phyloP scores from a whole-genome alignment of 2,888 invertebrate species.

The Phalangium opilio region DNA sequence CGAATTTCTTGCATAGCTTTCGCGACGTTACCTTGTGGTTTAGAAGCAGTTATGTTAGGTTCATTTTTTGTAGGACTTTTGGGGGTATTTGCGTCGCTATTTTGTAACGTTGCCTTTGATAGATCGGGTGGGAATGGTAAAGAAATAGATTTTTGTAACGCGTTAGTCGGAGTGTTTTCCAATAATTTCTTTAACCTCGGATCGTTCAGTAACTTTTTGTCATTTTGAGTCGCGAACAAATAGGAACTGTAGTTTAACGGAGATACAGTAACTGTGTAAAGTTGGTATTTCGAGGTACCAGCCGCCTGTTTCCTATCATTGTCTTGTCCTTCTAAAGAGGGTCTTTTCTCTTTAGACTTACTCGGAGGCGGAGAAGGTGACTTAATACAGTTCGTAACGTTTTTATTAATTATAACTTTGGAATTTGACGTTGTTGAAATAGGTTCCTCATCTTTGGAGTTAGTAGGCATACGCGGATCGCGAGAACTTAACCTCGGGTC shows the following conservation, averaged over 20 bases:
- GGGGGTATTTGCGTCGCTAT: neutral
- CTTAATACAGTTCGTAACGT: no score
- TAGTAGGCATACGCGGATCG: no score
- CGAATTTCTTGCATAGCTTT: no score
- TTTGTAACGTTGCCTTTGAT: neutral
- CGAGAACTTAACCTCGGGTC: no score
- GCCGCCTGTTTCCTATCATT: no score
- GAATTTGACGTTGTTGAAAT: no score
- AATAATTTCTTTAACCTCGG: conserved; percentile 27
- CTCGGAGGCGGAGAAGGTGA: no score
- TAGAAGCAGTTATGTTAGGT: neutral
- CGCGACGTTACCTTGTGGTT: neutral
- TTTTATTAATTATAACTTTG: no score
- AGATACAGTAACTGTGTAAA: conserved; percentile 7
- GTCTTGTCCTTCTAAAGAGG: no score
- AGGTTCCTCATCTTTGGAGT: no score
- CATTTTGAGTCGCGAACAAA: conserved; percentile 15
- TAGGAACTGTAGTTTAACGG: conserved; percentile 14
- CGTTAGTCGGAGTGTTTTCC: neutral
- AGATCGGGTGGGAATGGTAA: neutral
- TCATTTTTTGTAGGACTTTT: neutral
- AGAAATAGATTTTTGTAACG: neutral
- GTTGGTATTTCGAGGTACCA: conserved; percentile 3
- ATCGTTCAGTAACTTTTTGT: conserved; percentile 28
- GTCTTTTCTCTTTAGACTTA: no score